phyloP scores from a whole-genome alignment of 2,888 invertebrate species.

The Lamellibrachia satsuma region DNA sequence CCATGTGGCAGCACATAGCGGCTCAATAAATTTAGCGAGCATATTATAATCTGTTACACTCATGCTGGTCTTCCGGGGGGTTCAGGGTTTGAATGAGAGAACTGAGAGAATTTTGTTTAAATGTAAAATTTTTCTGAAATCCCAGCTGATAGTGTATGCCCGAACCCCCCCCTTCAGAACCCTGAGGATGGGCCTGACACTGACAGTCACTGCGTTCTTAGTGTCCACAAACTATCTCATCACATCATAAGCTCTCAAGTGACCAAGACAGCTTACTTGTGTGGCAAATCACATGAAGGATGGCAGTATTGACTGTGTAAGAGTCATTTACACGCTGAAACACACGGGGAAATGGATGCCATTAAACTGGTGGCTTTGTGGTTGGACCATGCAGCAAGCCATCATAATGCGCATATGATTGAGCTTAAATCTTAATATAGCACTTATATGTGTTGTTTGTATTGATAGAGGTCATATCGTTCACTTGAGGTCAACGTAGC shows the following conservation, averaged over 20 bases:
- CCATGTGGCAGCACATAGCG: too few species aligned
- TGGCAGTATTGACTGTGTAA: neutral
- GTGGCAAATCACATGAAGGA: constrained; percentile 12
- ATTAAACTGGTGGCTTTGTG: constrained; percentile 10
- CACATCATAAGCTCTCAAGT: neutral
- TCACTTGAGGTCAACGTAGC: neutral
- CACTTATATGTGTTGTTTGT: neutral
- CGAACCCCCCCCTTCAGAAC: too few species aligned
- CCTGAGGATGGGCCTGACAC: neutral
- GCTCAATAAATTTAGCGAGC: too few species aligned
- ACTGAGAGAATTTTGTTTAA: too few species aligned
- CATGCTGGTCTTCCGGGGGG: too few species aligned
- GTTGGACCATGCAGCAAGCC: neutral
- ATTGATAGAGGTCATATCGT: neutral
- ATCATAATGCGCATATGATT: neutral
- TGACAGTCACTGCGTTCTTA: neutral
- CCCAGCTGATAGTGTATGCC: too few species aligned
- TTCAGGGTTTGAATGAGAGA: too few species aligned
- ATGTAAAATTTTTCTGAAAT: too few species aligned
- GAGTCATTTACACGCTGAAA: neutral
- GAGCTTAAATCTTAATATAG: neutral
- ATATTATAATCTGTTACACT: too few species aligned
- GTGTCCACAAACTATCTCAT: neutral
- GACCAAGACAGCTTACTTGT: neutral
- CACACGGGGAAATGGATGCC: neutral